Conservation (phyloP, 2,797 vertebrate genomes). For the Schizothorax lantsangensis region DNA sequence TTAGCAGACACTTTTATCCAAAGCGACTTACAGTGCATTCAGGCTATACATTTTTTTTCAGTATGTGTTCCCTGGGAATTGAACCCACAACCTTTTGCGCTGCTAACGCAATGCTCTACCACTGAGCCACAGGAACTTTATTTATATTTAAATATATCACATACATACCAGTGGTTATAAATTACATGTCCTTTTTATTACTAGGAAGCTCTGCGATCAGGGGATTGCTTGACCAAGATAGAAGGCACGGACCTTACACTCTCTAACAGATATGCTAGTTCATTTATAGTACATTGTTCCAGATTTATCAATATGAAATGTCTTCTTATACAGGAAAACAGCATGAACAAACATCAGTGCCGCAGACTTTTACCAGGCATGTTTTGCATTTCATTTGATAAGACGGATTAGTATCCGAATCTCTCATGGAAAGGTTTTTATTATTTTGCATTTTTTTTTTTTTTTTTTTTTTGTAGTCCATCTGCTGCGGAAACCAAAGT, state of each 20-base stretch:
- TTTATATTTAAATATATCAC: not conserved
- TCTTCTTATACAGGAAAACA: slow-evolving; percentile 27
- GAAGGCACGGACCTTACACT: not conserved
- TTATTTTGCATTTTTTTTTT: not conserved
- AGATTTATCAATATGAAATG: not conserved
- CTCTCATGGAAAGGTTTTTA: not conserved
- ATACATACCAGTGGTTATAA: not conserved
- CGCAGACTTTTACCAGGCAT: slow-evolving; percentile 35
- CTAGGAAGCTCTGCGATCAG: not conserved
- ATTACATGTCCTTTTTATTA: not conserved
- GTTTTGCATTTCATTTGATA: not conserved
- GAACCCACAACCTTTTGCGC: too few species aligned
- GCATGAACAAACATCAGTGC: not conserved
- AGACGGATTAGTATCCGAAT: not conserved
- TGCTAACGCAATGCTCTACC: too few species aligned
- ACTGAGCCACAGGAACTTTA: too few species aligned
- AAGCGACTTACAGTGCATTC: too few species aligned
- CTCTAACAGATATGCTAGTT: slow-evolving; percentile 12
- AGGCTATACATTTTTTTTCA: too few species aligned
- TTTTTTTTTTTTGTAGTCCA: not conserved
- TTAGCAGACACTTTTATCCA: too few species aligned
- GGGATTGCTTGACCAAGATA: not conserved
- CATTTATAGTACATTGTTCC: not conserved
- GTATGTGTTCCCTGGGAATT: too few species aligned
- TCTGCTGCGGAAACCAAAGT: slow-evolving; percentile 6